Base-by-base conservation (phyloP, 2,113 vertebrate species). In the Micronycteris hirsuta region DNA sequence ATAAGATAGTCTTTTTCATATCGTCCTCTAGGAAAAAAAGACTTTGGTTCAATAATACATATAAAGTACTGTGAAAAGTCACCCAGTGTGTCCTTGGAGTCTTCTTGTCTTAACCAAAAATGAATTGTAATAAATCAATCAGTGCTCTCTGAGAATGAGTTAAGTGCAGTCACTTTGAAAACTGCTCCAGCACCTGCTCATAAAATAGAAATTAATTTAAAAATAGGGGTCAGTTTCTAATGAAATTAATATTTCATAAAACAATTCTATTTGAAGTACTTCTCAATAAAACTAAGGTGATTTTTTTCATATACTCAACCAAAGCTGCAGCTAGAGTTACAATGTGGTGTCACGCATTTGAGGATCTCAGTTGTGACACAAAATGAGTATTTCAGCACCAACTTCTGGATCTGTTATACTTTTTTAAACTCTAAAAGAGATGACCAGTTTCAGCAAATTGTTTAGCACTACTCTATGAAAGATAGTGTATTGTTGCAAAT, bases 171-270 rank as follows among this genome's bases (percentile, higher is more conserved):
- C 19, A 68, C 47, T 93, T 89, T 85, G 71, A 92, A 95, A 96
- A 76, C 49, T 47, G 38, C 15, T 81, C 22, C 5, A 86, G 54
- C 19, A 63, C 14, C 74, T 93, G 58, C 45, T 95, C 33, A 49
- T 85, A 20, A 90, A 95, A 73, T 83, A 71, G 71, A 93, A 96
- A 97, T 86, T 83, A 82, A 95, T 82, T 94, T 95, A 77, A 86
- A 95, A 95, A 80, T 90, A 89, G 13, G 22, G 4, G 71, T 90
- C 54, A 86, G 76, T 78, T 89, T 90, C 43, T 81, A 97, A 95
- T 85, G 92, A 95, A 94, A 38, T 81, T 92, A 74, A 71, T 91
- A 93, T n/a, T 88, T 93, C 87, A 58, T 54, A 54, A 54, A 93
- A 87, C 41, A 90, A 86, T 88, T 95, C 61, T 61, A 43, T 43